Conservation (phyloP, 2,888 invertebrate genomes). For the Drosophila multiciliata region DNA sequence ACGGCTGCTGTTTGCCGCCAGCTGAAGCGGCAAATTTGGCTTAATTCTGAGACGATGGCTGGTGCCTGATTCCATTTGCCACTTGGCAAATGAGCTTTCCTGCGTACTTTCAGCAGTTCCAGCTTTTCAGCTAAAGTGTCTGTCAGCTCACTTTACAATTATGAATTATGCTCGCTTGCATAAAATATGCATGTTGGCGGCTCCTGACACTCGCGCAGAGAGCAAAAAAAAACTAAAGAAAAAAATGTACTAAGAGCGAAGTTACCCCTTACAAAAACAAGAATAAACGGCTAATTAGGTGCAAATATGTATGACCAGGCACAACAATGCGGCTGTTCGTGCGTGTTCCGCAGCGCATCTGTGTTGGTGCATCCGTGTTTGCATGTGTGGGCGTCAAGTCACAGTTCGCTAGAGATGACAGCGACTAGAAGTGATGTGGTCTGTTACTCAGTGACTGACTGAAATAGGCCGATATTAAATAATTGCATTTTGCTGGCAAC, state of each 20-base stretch:
- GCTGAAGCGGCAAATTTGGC: conserved; percentile 78
- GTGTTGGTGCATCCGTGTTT: conserved; percentile 39
- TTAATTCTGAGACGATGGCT: conserved; percentile 62
- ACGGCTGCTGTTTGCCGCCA: conserved; percentile 51
- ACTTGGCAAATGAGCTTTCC: conserved; percentile 37
- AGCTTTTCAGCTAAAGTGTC: conserved; percentile 42
- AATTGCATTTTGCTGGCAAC: background rate
- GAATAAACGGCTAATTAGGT: conserved; percentile 72
- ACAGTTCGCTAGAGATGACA: conserved; percentile 51
- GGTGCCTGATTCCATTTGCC: conserved; percentile 46
- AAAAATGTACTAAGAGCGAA: conserved; percentile 4
- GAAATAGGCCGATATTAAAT: background rate
- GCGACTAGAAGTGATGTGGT: conserved; percentile 20
- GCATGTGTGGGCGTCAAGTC: conserved; percentile 53
- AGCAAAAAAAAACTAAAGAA: conserved; percentile 21
- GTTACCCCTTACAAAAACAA: conserved; percentile 14
- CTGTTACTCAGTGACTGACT: background rate
- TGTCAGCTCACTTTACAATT: conserved; percentile 65
- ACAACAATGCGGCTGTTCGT: conserved; percentile 35
- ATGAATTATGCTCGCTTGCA: conserved; percentile 72
- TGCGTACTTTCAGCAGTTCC: conserved; percentile 28
- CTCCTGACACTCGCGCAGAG: conserved; percentile 35
- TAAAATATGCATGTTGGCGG: conserved; percentile 61
- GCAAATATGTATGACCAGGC: conserved; percentile 74
- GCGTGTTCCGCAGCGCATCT: conserved; percentile 48